Percentiles rank a stretch among this genome's conserved stretches.
Evolutionary conservation across 2,113 vertebrate genomes (phyloP).

Genomic region (Tupaia chinensis): DNA sequence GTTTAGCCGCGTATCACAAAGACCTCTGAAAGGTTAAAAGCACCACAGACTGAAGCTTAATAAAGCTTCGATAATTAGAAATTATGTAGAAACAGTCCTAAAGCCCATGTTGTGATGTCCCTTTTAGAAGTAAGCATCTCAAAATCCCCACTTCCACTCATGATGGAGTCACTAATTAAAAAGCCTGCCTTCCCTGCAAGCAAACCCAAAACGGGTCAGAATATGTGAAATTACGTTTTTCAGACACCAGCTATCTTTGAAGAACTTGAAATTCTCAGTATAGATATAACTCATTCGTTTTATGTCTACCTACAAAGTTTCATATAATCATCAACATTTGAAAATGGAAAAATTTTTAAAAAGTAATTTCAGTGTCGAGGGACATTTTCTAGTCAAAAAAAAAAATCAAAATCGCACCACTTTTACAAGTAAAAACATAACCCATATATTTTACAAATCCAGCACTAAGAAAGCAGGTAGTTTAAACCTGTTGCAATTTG

Average conservation of each 20-base stretch:
- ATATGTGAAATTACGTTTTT: neutral
- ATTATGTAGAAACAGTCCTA: neutral
- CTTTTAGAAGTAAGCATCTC: neutral
- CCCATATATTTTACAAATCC: neutral
- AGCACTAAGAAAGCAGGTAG: neutral
- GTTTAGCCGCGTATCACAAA: neutral
- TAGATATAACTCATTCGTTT: neutral
- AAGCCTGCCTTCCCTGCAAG: neutral
- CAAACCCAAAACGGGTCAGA: neutral
- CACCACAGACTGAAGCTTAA: neutral
- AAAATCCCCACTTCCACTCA: neutral
- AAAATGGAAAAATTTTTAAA: neutral
- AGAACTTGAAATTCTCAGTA: neutral
- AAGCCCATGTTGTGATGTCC: neutral
- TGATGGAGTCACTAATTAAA: neutral
- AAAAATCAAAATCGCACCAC: neutral
- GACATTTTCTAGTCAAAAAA: neutral
- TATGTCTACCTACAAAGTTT: neutral
- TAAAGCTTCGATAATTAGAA: conserved; percentile 22
- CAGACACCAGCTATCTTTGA: neutral
- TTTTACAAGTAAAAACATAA: neutral
- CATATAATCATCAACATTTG: neutral
- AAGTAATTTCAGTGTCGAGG: neutral
- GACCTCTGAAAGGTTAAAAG: neutral
- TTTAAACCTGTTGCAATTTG: neutral